phyloP scores from a whole-genome alignment of 2,888 invertebrate genomes.

The Mesoligia furuncula region DNA sequence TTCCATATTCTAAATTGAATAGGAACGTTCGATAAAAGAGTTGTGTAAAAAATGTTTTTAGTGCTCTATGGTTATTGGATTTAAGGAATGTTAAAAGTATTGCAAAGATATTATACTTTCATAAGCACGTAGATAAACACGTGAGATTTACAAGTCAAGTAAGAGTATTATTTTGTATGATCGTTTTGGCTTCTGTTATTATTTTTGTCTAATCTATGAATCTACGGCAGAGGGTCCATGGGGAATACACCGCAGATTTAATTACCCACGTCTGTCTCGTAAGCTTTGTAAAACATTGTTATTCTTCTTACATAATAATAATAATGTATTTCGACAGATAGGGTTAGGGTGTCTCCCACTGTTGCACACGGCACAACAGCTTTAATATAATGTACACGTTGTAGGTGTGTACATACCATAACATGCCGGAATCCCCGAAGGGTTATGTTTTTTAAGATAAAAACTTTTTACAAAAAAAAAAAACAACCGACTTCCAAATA shows the following conservation, averaged over 20 bases:
- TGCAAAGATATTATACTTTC: background rate
- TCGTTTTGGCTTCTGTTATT: background rate
- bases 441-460: too few species aligned
- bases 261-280: background rate
- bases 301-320: background rate
- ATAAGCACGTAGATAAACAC: background rate
- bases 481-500: too few species aligned
- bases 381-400: too few species aligned
- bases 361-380: background rate
- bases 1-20: slow-evolving; percentile 48
- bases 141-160: background rate
- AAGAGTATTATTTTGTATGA: background rate
- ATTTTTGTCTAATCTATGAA: background rate
- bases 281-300: background rate
- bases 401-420: background rate
- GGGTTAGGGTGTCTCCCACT: background rate
- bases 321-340: background rate
- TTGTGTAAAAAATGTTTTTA: background rate
- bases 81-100: slow-evolving; percentile 12
- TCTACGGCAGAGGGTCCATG: background rate
- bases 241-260: background rate
- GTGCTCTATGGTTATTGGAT: background rate
- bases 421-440: background rate
- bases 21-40: background rate
- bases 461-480: too few species aligned